Evolutionary conservation across 2,888 invertebrate species (phyloP).

Genomic region (Abscondita cerata): DNA sequence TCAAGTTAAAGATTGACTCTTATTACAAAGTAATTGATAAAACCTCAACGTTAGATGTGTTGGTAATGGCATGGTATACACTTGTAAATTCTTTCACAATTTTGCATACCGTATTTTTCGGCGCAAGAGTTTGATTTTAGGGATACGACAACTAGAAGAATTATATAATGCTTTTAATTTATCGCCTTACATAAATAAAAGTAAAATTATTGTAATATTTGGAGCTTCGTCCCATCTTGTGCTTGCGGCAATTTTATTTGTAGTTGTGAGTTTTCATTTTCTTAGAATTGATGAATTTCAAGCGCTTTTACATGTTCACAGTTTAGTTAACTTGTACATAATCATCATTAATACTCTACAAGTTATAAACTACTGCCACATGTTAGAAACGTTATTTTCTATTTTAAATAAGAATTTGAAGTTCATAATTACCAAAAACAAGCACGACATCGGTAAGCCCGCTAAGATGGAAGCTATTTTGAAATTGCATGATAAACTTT

Average conservation of each 20-base stretch:
- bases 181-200: not conserved
- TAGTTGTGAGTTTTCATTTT: not conserved
- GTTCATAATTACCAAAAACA: not conserved
- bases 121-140: conserved; percentile 12
- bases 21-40: conserved; percentile 18
- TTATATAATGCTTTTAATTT: conserved; percentile 4
- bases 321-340: conserved; percentile 12
- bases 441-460: not conserved
- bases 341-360: conserved; percentile 9
- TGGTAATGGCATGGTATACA: conserved; percentile 9
- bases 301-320: not conserved
- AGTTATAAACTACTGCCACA: not conserved
- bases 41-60: conserved; percentile 11
- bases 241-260: not conserved
- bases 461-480: conserved; percentile 6
- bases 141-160: conserved; percentile 10
- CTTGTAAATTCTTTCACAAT: conserved; percentile 10
- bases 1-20: conserved; percentile 7
- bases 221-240: not conserved
- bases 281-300: not conserved
- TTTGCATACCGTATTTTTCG: conserved; percentile 2
- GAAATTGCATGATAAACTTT: conserved; percentile 29
- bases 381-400: not conserved
- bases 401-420: conserved; percentile 9
- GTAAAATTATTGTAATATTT: not conserved